A percentile compares a stretch with the other conserved stretches of the same genome.
phyloP scores from a whole-genome alignment of 2,797 vertebrate genomes.

The Perodicticus potto region DNA sequence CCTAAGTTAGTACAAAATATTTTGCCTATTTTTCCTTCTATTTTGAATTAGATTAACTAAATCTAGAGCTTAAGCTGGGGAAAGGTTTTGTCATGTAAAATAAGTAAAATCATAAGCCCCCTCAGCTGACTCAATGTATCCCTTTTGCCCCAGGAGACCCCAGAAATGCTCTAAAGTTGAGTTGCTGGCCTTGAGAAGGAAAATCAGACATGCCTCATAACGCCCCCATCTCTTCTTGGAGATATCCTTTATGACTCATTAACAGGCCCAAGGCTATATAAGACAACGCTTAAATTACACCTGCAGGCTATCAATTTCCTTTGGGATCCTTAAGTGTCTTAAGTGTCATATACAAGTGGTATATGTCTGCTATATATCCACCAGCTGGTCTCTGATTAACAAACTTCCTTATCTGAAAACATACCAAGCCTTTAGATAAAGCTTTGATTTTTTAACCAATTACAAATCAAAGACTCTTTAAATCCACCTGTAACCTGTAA shows the following conservation, averaged over 20 bases:
- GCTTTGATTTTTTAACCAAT: not conserved
- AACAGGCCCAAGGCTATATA: not conserved
- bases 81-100: not conserved
- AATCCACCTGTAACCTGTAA: not conserved
- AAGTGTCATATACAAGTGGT: too few relatives aligned
- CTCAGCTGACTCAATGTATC: not conserved
- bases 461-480: not conserved
- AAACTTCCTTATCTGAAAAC: not conserved
- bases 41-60: constrained; percentile 54
- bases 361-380: not conserved
- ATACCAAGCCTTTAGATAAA: not conserved
- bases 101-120: not conserved
- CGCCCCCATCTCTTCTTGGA: not conserved
- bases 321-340: not conserved
- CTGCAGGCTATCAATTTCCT: not conserved
- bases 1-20: not conserved
- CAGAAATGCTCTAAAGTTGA: not conserved
- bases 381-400: not conserved
- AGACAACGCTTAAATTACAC: not conserved
- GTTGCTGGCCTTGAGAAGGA: not conserved
- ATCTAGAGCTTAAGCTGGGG: not conserved
- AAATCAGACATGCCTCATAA: not conserved
- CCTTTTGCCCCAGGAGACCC: not conserved
- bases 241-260: not conserved
- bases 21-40: not conserved